phyloP scores from a whole-genome alignment of 1,140 invertebrate species.

The Hycleus phaleratus region DNA sequence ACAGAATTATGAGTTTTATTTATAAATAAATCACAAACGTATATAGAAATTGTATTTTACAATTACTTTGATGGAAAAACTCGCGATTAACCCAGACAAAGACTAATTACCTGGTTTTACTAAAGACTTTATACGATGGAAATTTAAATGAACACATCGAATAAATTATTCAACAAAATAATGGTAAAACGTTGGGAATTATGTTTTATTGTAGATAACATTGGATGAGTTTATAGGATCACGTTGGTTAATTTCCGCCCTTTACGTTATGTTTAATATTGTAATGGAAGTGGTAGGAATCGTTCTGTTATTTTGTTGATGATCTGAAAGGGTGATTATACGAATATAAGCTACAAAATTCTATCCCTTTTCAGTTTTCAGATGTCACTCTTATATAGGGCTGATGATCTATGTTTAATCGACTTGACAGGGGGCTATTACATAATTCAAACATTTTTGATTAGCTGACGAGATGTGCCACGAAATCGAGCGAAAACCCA shows the following conservation, averaged over 20 bases:
- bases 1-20: no score
- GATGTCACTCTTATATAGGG: no score
- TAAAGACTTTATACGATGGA: conserved; percentile 1
- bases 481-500: no score
- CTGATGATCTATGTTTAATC: no score
- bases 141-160: conserved; percentile 14
- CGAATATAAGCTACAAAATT: no score
- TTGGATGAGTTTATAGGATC: conserved; percentile 23
- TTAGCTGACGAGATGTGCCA: no score
- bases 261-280: conserved; percentile 19
- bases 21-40: no score
- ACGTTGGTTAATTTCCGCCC: conserved; percentile 25
- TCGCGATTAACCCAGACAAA: neutral
- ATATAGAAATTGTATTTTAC: no score
- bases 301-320: neutral
- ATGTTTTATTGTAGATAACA: conserved; percentile 22
- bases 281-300: neutral
- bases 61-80: no score
- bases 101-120: conserved; percentile 12
- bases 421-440: no score
- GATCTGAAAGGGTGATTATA: neutral
- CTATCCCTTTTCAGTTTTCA: no score
- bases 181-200: conserved; percentile 12
- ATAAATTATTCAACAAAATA: conserved; percentile 20
- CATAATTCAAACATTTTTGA: no score